phyloP scores from a whole-genome alignment of 1,140 invertebrate species.

The Alviniconcha marisindica region DNA sequence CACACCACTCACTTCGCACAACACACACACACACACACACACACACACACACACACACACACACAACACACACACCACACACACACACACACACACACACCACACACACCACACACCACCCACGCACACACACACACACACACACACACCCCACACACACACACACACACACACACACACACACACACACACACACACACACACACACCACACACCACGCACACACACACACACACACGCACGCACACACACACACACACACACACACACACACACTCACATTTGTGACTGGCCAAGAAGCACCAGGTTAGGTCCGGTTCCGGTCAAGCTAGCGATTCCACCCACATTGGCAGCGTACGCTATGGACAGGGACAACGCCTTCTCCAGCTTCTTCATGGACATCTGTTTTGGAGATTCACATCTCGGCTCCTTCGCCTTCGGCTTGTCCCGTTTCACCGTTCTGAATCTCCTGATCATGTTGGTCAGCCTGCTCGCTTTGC shows the following conservation, averaged over 20 bases:
- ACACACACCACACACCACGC: neutral
- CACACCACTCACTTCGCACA: no score
- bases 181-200: conserved; percentile 1
- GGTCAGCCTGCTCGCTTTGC: no score
- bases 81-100: no score
- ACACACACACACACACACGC: no score
- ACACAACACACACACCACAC: no score
- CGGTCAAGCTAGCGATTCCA: conserved; percentile 90
- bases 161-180: conserved; percentile 13
- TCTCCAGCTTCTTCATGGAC: conserved; percentile 48
- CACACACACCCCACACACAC: no score
- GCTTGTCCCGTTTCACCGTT: no score
- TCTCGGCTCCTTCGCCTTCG: neutral
- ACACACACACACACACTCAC: neutral
- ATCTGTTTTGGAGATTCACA: conserved; percentile 14
- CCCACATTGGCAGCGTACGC: conserved; percentile 89
- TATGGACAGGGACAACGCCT: conserved; percentile 79
- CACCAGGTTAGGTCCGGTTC: conserved; percentile 91
- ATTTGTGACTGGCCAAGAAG: conserved; percentile 75
- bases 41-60: no score
- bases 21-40: no score
- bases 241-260: conserved; percentile 17
- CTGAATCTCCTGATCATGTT: no score
- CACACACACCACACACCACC: no score
- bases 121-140: no score